phyloP scores from a whole-genome alignment of 2,888 invertebrate genomes.

The Itoplectis maculator region DNA sequence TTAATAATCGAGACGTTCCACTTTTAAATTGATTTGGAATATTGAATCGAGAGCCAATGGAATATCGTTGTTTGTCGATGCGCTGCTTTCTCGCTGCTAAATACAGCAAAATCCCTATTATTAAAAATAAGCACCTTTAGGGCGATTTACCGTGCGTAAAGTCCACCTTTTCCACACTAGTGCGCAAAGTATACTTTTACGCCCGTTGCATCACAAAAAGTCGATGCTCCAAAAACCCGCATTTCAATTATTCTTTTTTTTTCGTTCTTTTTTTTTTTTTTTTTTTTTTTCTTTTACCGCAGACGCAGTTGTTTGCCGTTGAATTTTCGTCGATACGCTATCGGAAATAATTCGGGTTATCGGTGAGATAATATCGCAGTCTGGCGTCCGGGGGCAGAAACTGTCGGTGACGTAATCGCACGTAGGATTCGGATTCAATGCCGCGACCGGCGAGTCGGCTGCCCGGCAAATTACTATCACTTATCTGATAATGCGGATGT shows the following conservation, averaged over 20 bases:
- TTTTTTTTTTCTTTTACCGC: no score
- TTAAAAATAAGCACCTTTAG: no score
- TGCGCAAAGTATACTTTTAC: no score
- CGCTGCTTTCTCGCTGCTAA: not conserved
- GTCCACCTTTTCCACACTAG: no score
- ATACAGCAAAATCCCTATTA: not conserved
- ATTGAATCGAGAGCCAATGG: slow-evolving; percentile 12
- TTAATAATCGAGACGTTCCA: slow-evolving; percentile 35
- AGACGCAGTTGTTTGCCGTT: not conserved
- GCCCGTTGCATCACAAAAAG: no score
- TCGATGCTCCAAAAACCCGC: no score
- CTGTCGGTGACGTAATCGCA: not conserved
- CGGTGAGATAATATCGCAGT: not conserved
- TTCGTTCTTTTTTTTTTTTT: no score
- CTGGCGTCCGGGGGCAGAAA: not conserved
- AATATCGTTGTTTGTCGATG: slow-evolving; percentile 1
- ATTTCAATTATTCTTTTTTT: no score
- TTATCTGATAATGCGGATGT: not conserved
- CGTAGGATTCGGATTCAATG: not conserved
- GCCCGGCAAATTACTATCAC: slow-evolving; percentile 3
- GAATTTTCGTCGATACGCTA: not conserved
- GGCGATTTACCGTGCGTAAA: no score
- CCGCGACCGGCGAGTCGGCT: not conserved
- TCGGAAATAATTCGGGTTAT: not conserved
- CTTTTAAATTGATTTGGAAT: slow-evolving; percentile 36